Evolutionary conservation across 1,140 invertebrate genomes (phyloP).

Genomic region (Homarus americanus): DNA sequence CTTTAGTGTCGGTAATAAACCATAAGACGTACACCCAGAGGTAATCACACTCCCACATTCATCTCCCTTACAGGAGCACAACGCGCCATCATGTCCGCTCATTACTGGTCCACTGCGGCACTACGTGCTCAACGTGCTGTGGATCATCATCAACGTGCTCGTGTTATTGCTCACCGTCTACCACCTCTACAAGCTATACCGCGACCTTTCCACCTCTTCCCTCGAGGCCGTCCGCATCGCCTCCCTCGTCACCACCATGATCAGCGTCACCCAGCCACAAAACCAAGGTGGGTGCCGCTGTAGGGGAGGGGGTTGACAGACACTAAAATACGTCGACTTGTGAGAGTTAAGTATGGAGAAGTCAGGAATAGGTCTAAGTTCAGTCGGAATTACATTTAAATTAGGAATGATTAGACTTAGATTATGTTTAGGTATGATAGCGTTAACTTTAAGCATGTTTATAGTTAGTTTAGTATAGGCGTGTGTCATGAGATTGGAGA

Average conservation of each 20-base stretch:
- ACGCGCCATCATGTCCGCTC: constrained; percentile 89
- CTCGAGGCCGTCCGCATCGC: constrained; percentile 86
- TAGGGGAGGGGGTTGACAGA: constrained; percentile 76
- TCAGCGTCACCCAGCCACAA: constrained; percentile 80
- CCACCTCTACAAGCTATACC: constrained; percentile 90
- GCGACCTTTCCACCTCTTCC: constrained; percentile 88
- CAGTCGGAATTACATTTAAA: too few relatives aligned
- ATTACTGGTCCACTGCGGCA: constrained; percentile 87
- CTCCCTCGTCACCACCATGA: constrained; percentile 86
- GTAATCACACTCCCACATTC: background rate
- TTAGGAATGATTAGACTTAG: too few relatives aligned
- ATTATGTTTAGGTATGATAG: too few relatives aligned
- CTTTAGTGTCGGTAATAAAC: too few relatives aligned
- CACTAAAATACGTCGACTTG: too few relatives aligned
- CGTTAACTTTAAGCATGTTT: too few relatives aligned
- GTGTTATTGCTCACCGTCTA: constrained; percentile 91
- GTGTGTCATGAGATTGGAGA: too few relatives aligned
- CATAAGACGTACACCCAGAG: too few relatives aligned
- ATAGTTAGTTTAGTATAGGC: too few relatives aligned
- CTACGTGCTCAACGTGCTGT: constrained; percentile 92
- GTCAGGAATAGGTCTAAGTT: too few relatives aligned
- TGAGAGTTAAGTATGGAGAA: too few relatives aligned
- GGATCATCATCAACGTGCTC: constrained; percentile 92
- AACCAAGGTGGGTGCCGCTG: constrained; percentile 42
- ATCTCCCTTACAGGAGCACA: constrained; percentile 77